These are phyloP conservation scores for Pitta sordida DNA, from an alignment of 2,113 vertebrate genomes.

Conservation along the genomic window DNA sequence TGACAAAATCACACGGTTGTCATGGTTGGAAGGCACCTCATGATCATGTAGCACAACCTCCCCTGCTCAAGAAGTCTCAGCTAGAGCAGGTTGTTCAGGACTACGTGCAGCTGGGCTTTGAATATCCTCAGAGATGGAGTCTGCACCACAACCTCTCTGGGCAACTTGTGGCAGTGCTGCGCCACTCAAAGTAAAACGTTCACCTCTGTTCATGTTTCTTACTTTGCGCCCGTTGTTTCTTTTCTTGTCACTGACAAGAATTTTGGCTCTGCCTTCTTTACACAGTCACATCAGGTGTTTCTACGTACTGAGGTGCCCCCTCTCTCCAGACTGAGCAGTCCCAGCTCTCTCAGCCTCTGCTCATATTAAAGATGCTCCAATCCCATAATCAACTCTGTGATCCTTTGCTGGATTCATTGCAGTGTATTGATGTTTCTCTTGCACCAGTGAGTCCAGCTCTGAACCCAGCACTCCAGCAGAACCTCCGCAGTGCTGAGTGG, in stretches of 20 bases:
- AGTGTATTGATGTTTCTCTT: accelerated
- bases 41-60: background rate
- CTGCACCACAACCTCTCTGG: background rate
- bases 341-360: background rate
- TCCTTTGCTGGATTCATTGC: background rate
- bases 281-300: background rate
- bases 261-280: background rate
- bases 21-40: background rate
- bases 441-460: background rate
- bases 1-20: background rate
- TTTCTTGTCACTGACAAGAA: background rate
- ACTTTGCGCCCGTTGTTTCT: background rate
- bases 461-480: background rate
- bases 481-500: background rate
- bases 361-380: background rate
- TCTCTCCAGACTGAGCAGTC: background rate
- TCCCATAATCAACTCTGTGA: background rate
- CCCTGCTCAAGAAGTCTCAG: background rate
- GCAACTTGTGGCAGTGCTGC: background rate
- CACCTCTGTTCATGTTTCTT: background rate
- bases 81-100: background rate
- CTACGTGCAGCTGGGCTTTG: background rate
- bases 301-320: background rate
- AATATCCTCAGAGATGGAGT: background rate
- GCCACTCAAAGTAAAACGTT: background rate